Evolutionary conservation across 2,797 vertebrate species (phyloP).

Genomic region (Ptychobarbus kaznakovi): DNA sequence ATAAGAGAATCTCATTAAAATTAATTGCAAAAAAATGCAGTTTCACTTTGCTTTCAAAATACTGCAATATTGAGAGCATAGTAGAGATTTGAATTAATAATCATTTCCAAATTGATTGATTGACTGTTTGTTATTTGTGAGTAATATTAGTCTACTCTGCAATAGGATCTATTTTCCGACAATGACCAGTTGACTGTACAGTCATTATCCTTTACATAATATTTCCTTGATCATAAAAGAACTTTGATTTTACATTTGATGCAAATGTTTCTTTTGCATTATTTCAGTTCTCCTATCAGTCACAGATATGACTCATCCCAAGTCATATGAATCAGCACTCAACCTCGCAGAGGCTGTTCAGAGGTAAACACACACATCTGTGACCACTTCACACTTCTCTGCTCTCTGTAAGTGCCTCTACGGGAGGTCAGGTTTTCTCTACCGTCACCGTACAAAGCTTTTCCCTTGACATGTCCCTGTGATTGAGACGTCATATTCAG

Average conservation of each 20-base stretch:
- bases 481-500: conserved; percentile 44
- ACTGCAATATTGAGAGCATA: background rate
- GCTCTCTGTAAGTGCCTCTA: conserved; percentile 12
- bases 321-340: background rate
- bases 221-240: background rate
- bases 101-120: background rate
- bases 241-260: background rate
- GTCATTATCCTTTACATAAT: background rate
- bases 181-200: background rate
- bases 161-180: background rate
- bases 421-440: background rate
- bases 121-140: too few species aligned
- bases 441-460: background rate
- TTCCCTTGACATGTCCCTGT: conserved; percentile 34
- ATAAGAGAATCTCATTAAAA: background rate
- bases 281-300: background rate
- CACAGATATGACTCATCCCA: conserved; percentile 26
- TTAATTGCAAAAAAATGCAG: too few species aligned
- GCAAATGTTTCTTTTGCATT: background rate
- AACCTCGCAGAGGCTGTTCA: conserved; percentile 19
- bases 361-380: conserved; percentile 34
- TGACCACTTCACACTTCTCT: conserved; percentile 15
- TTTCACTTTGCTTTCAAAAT: background rate
- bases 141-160: too few species aligned
- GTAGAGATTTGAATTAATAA: background rate